phyloP scores from a whole-genome alignment of 2,888 invertebrate species.

The Sceliomorpha sp. region DNA sequence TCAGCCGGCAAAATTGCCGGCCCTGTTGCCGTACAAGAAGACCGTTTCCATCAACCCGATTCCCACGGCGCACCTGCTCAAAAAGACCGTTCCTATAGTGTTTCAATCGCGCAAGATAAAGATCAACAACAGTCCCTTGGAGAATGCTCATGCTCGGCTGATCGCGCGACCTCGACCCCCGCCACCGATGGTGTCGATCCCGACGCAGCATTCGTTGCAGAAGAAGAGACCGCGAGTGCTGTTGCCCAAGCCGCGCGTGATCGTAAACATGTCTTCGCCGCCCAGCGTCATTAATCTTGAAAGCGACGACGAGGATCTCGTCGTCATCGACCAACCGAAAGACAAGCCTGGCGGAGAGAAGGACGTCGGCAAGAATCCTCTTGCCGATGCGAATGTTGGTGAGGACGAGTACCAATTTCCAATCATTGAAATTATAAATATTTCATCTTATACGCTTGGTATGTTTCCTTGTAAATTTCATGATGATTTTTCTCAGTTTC shows the following conservation, averaged over 20 bases:
- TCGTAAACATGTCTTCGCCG: slow-evolving; percentile 6
- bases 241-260: slow-evolving; percentile 34
- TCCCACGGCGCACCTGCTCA: slow-evolving; percentile 63
- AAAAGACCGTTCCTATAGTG: slow-evolving; percentile 32
- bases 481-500: no score
- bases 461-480: no score
- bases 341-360: background rate
- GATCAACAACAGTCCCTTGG: slow-evolving; percentile 14
- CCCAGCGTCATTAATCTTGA: slow-evolving; percentile 69
- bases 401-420: no score
- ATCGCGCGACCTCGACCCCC: slow-evolving; percentile 10
- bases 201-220: slow-evolving; percentile 28
- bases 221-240: slow-evolving; percentile 37
- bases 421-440: no score
- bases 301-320: slow-evolving; percentile 67
- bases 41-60: slow-evolving; percentile 61
- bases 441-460: no score
- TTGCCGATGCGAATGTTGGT: slow-evolving; percentile 16
- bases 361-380: slow-evolving; percentile 10
- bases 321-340: slow-evolving; percentile 22
- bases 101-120: slow-evolving; percentile 31
- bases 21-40: slow-evolving; percentile 31
- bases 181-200: slow-evolving; percentile 65
- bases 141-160: slow-evolving; percentile 3
- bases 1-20: background rate